Conservation (phyloP, 2,113 vertebrate species). For the Peromyscus californicus region DNA sequence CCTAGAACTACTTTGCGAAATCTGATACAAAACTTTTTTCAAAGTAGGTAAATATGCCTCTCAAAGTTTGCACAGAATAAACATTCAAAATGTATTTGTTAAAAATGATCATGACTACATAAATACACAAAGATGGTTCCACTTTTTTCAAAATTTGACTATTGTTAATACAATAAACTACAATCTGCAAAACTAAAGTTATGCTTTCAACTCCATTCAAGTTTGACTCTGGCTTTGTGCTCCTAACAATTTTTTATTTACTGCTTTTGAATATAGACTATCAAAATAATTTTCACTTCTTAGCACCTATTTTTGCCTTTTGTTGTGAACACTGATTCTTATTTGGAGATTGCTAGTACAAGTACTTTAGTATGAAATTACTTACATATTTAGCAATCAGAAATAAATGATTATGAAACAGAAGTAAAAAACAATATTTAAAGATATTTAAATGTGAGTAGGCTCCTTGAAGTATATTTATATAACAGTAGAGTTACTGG, state of each 20-base stretch:
- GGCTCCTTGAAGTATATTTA: background rate
- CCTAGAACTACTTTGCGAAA: slow-evolving; percentile 63
- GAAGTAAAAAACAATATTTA: background rate
- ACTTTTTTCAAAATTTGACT: slow-evolving; percentile 71
- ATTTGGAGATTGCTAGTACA: background rate
- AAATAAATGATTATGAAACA: background rate
- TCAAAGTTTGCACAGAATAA: slow-evolving; percentile 80
- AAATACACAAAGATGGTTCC: slow-evolving; percentile 66
- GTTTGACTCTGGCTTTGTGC: slow-evolving; percentile 64
- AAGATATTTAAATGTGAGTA: background rate
- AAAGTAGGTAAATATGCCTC: slow-evolving; percentile 40
- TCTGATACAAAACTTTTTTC: slow-evolving; percentile 35
- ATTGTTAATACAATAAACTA: background rate
- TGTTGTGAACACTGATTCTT: background rate
- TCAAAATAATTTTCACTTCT: background rate
- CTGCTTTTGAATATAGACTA: background rate
- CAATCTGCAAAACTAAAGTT: slow-evolving; percentile 9
- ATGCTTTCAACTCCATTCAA: background rate
- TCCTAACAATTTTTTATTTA: background rate
- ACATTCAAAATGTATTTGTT: slow-evolving; percentile 79
- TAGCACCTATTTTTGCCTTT: background rate
- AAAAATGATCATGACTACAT: slow-evolving; percentile 72
- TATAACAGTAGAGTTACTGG: background rate
- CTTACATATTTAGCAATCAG: background rate
- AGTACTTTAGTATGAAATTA: background rate